Evolutionary conservation across 2,888 invertebrate genomes (phyloP).

Genomic region (Kuschelorhynchus macadamiae): DNA sequence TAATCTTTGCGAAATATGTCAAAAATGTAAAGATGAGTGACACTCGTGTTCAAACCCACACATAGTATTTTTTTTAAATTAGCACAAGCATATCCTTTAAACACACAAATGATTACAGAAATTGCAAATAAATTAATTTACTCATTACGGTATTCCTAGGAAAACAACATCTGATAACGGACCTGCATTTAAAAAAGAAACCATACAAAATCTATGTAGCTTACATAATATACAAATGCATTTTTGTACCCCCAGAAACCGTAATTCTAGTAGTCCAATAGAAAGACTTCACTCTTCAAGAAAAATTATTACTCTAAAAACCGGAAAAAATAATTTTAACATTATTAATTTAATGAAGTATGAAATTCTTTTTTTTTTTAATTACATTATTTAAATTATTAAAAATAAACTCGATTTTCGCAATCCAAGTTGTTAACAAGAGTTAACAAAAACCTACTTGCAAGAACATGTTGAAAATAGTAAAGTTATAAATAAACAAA

Average conservation of each 20-base stretch:
- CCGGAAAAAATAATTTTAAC: too few relatives aligned
- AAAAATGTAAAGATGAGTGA: slow-evolving; percentile 25
- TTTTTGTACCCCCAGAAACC: slow-evolving; percentile 5
- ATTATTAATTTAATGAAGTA: too few relatives aligned
- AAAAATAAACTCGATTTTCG: too few relatives aligned
- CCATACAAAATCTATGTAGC: slow-evolving; percentile 1
- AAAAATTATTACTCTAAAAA: too few relatives aligned
- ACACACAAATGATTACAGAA: not conserved
- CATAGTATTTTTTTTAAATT: slow-evolving; percentile 8
- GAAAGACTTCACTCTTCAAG: slow-evolving; percentile 40
- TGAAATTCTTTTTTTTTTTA: too few relatives aligned
- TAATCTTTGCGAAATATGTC: slow-evolving; percentile 17
- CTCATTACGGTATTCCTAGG: not conserved
- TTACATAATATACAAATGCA: slow-evolving; percentile 3
- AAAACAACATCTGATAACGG: slow-evolving; percentile 5
- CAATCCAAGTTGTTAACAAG: too few relatives aligned
- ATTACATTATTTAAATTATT: too few relatives aligned
- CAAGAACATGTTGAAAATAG: too few relatives aligned
- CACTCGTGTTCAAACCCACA: slow-evolving; percentile 27
- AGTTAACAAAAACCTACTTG: too few relatives aligned
- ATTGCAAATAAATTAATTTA: slow-evolving; percentile 4
- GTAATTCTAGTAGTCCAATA: slow-evolving; percentile 13
- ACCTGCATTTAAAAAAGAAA: slow-evolving; percentile 14
- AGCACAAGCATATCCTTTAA: not conserved
- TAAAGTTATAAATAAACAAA: too few relatives aligned